Base-by-base conservation (phyloP, 2,113 vertebrate species). In the Hippocampus zosterae region DNA sequence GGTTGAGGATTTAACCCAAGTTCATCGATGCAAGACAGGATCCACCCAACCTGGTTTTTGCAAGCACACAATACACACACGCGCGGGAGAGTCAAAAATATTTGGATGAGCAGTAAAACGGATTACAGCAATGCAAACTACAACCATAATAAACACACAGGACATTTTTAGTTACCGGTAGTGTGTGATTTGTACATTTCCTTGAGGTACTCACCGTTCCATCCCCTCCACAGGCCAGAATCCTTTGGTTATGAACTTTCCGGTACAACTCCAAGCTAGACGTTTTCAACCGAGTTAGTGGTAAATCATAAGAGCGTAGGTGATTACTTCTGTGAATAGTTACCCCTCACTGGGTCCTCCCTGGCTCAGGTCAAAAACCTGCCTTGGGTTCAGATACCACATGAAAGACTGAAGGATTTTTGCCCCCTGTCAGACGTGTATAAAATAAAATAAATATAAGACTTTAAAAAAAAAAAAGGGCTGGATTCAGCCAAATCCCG, bases 331-430 rank as follows among this genome's bases (percentile, higher is more conserved):
- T 16, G 41, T 65, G n/a, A 42, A 57, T 70, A 96, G 96, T 97
- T 72, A 99, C 97, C 95, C 96, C 74, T 99, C 97, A 80, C 92
- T 93, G 68, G 96, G 96, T 19, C 96, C 96, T 7, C 95, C 97
- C 79, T 99, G 96, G 67, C 94, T 96, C 80, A 99, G 93, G 87
- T 99, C 97, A 0, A 98, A 99, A 75, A 99, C 97, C 87, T 99
- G 97, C 16, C 97, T 94, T 61, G 97, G 97, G 84, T 99, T 99
- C 83, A 99, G 87, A 88, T 96, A 96, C 97, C 97, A 99, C 93
- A 98, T 96, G 86, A 98, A 99, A 82, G 97, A 98, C 69, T 98
- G 97, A 64, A 98, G 90, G 81, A 99, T 94, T 88, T 99, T 99
- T 61, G 95, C 91, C 65, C 97, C 97, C 97, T 99, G 40, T 65